Evolutionary conservation across 2,888 invertebrate species (phyloP).

Genomic region (Drosophila mettleri): DNA sequence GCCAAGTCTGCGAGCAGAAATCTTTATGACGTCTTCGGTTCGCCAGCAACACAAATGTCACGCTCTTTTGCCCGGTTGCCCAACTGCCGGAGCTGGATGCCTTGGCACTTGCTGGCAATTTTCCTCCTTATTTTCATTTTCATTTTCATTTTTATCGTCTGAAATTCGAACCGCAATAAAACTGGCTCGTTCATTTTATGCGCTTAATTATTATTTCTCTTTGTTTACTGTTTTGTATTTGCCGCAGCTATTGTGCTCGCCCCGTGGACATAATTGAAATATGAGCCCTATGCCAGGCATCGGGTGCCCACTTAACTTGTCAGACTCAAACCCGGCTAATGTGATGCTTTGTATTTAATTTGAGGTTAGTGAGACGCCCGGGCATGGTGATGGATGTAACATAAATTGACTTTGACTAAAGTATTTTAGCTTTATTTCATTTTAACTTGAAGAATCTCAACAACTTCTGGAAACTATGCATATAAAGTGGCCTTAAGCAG

Average conservation of each 20-base stretch:
- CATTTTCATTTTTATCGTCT: slow-evolving; percentile 47
- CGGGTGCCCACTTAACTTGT: slow-evolving; percentile 55
- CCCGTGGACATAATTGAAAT: slow-evolving; percentile 65
- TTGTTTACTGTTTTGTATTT: slow-evolving; percentile 32
- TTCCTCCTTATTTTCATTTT: slow-evolving; percentile 40
- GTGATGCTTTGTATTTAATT: slow-evolving; percentile 16
- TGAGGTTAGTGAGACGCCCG: slow-evolving; percentile 7
- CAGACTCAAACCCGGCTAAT: slow-evolving; percentile 18
- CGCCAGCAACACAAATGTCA: slow-evolving; percentile 37
- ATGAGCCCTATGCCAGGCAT: slow-evolving; percentile 44
- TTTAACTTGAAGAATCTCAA: background rate
- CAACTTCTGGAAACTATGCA: background rate
- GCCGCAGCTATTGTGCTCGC: slow-evolving; percentile 6
- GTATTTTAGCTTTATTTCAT: background rate
- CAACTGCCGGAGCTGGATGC: background rate
- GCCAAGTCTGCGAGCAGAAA: background rate
- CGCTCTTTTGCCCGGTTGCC: slow-evolving; percentile 6
- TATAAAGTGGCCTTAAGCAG: background rate
- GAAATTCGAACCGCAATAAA: slow-evolving; percentile 69
- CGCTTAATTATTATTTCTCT: slow-evolving; percentile 61
- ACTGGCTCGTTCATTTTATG: slow-evolving; percentile 50
- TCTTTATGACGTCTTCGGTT: slow-evolving; percentile 4
- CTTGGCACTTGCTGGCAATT: slow-evolving; percentile 21
- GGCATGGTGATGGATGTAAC: background rate
- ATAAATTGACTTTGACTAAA: background rate